Conservation (phyloP, 2,888 invertebrate genomes). For the Cheilosia urbana region DNA sequence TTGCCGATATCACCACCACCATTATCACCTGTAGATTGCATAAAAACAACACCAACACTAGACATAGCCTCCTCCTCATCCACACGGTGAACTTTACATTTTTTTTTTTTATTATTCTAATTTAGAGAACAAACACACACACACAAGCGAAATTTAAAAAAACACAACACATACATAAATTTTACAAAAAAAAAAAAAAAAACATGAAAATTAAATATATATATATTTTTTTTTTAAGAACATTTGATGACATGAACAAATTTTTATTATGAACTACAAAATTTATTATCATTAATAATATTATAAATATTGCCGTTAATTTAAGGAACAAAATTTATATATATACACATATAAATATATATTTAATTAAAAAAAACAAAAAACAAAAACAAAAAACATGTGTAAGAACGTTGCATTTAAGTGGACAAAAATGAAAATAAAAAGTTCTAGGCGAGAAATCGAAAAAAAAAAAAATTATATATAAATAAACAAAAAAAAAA, state of each 20-base stretch:
- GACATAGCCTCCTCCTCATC: slow-evolving; percentile 34
- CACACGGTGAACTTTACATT: slow-evolving; percentile 74
- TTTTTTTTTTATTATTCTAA: slow-evolving; percentile 71
- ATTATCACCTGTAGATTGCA: slow-evolving; percentile 55
- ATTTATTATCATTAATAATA: slow-evolving; percentile 72
- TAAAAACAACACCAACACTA: slow-evolving; percentile 34
- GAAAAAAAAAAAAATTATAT: slow-evolving; percentile 14
- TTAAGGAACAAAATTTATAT: slow-evolving; percentile 70
- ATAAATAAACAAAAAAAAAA: slow-evolving; percentile 27
- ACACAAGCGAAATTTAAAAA: slow-evolving; percentile 51
- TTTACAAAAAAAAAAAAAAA: slow-evolving; percentile 1
- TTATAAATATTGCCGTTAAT: slow-evolving; percentile 68
- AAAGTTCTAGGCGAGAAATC: slow-evolving; percentile 22
- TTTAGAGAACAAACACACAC: slow-evolving; percentile 53
- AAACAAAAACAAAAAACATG: slow-evolving; percentile 43
- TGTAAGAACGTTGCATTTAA: slow-evolving; percentile 71
- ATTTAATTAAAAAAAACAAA: slow-evolving; percentile 25
- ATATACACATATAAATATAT: slow-evolving; percentile 57
- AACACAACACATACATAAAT: slow-evolving; percentile 27
- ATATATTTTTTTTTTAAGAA: slow-evolving; percentile 33
- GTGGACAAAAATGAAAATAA: slow-evolving; percentile 26
- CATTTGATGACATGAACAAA: slow-evolving; percentile 57
- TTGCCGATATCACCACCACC: slow-evolving; percentile 62
- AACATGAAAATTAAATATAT: slow-evolving; percentile 12
- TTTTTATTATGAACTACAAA: slow-evolving; percentile 70